Evolutionary conservation across 2,797 vertebrate genomes (phyloP).

Genomic region (Ctenopoma multispine): DNA sequence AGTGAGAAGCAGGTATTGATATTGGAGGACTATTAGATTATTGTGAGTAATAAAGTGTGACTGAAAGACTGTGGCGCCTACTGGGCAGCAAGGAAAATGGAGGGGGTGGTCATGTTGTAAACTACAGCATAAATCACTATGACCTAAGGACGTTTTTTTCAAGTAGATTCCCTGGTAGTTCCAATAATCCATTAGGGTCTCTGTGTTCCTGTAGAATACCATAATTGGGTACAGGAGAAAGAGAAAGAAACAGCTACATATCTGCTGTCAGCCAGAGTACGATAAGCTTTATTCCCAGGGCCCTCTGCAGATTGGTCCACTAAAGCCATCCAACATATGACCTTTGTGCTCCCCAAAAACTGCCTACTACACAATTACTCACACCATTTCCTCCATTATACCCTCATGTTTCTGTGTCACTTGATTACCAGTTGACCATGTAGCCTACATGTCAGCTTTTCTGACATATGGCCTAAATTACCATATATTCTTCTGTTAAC

Average conservation of each 20-base stretch:
- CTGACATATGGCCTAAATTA: constrained; percentile 33
- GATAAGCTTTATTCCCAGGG: not conserved
- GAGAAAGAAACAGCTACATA: not conserved
- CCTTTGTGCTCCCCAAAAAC: constrained; percentile 40
- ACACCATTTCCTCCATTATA: constrained; percentile 3
- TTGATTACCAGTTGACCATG: constrained; percentile 23
- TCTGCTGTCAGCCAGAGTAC: constrained; percentile 11
- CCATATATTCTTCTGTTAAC: constrained; percentile 11
- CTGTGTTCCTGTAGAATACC: constrained; percentile 30
- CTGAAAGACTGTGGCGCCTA: constrained; percentile 39
- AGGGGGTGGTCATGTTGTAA: constrained; percentile 28
- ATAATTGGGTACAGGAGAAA: constrained; percentile 23
- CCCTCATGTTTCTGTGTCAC: constrained; percentile 6
- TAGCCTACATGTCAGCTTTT: constrained; percentile 29
- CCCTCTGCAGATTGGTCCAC: not conserved
- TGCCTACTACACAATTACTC: constrained; percentile 30
- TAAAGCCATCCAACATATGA: constrained; percentile 21
- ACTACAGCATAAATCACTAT: constrained; percentile 24
- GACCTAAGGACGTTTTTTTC: constrained; percentile 12
- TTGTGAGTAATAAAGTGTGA: constrained; percentile 42
- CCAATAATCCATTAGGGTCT: constrained; percentile 21
- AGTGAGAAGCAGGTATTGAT: constrained; percentile 21
- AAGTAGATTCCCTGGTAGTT: constrained; percentile 24
- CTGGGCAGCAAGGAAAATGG: constrained; percentile 29
- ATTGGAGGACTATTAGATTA: constrained; percentile 37